Evolutionary conservation across 2,888 invertebrate species (phyloP).

Genomic region (Heliconius sara): DNA sequence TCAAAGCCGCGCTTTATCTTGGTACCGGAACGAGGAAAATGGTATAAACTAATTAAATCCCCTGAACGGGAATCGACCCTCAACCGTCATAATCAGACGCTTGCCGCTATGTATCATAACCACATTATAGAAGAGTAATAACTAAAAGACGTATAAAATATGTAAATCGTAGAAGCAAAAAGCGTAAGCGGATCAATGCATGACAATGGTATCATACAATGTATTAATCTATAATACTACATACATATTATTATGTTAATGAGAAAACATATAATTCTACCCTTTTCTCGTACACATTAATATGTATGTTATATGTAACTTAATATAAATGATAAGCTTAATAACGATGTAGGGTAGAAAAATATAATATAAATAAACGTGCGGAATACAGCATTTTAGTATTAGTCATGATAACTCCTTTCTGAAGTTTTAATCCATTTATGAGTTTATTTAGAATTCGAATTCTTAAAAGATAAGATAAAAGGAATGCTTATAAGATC

Average conservation of each 20-base stretch:
- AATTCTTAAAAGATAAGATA: no score
- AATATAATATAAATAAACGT: not conserved
- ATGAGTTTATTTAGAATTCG: no score
- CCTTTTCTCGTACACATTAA: not conserved
- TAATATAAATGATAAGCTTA: not conserved
- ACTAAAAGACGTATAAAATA: not conserved
- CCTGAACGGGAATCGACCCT: not conserved
- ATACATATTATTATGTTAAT: conserved; percentile 8
- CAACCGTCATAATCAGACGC: not conserved
- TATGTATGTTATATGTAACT: not conserved
- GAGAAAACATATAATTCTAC: not conserved
- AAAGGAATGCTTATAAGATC: no score
- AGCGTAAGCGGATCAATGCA: conserved; percentile 27
- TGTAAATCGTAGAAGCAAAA: conserved; percentile 1
- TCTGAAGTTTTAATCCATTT: no score
- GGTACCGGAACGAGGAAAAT: no score
- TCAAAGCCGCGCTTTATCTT: no score
- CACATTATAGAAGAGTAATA: not conserved
- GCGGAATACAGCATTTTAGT: no score
- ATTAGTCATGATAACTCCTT: no score
- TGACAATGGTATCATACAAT: conserved; percentile 30
- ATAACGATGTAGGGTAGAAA: not conserved
- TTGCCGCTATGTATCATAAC: no score
- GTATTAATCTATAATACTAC: not conserved
- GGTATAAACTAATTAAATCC: not conserved